Evolutionary conservation across 2,797 vertebrate genomes (phyloP), one percentile per base, ranked within the genome.

Genomic region (Peromyscus eremicus): DNA sequence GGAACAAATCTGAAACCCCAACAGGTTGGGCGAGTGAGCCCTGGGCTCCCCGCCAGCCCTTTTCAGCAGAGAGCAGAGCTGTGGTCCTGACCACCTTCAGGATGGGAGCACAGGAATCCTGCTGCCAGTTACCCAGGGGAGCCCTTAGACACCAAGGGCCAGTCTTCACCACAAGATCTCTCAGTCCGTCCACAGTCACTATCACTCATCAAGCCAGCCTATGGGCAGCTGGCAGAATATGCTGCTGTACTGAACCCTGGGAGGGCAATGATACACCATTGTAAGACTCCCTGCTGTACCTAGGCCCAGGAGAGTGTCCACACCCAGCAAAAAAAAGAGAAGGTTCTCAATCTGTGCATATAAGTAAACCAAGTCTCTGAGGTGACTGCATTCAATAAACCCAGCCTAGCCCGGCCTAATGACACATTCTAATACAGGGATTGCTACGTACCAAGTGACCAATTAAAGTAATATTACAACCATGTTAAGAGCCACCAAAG

Each of bases 1-100:
- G 97, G 97, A 98, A 98, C 89, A 97, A 96, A 98, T 97, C 96
- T 96, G 94, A 98, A 97, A 92, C 91, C 92, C 95, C 91, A 97
- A 96, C 96, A 97, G 97, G 93, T 97, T 81, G 62, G 93, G 95
- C 4, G 2, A 97, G 96, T 5, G 0, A 97, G 85, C 73, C 89
- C 84, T 32, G 87, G 97, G 97, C 97, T 95, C 77, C 84, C 81
- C 0, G 96, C 97, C 97, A 97, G 79, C 55, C 55, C 94, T 81
- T 91, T 95, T 96, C 96, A 90, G 71, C 92, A 81, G 79, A 70
- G 62, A 93, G 79, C 34, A 91, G 76, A 80, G 49, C 34, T 52
- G 89, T 43, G 55, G 80, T 94, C 76, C 64, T 46, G 40, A 92
- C 62, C 94, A 77, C 92, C 92, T 97, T 95, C 71, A 0, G 76